Base-by-base conservation (phyloP, 2,113 vertebrate species). In the Aramus guarauna region DNA sequence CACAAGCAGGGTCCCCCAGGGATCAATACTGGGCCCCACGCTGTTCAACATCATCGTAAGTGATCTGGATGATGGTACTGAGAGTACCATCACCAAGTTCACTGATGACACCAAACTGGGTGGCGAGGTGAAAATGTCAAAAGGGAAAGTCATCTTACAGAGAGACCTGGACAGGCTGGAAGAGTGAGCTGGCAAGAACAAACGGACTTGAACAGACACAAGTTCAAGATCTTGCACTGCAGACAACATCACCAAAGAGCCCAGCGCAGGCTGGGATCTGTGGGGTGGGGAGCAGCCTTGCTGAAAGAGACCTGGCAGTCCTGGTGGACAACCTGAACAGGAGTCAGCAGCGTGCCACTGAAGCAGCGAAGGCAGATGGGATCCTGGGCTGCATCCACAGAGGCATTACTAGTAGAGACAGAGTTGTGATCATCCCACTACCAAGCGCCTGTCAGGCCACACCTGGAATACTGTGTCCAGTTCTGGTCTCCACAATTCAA, bases 31-130 rank as follows among this genome's bases (percentile, higher is more conserved):
- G 18, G 52, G 39, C 11, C 34, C 12, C 45, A 47, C 2, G 2
- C 45, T 7, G 2, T 23, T 67, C 41, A 74, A 9, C 30, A 66
- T 17, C 67, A 11, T 39, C 27, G 4, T 22, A 8, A 56, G 52
- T 15, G 5, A 43, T 30, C 23, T 76, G 47, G 15, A 6, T 6
- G 2, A 58, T 6, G 24, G 32, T 16, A 58, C 0, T 19, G n/a
- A 7, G 27, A 82, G 36, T 79, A 77, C 17, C n/a, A 43, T 2
- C 10, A 11, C 32, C 64, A 64, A 27, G 27, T 30, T 5, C 6
- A 12, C 59, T 36, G 45, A 3, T 5, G 37, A 17, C 47, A 45
- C n/a, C 17, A n/a, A 59, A 19, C 0, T 4, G 14, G 12, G 4
- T 45, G n/a, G 7, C 26, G 71, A 50, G 41, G 8, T 29, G 48